Percentiles rank a stretch among this genome's conserved stretches.
Conservation (phyloP, 2,113 vertebrate genomes). For the Alethe diademata region DNA sequence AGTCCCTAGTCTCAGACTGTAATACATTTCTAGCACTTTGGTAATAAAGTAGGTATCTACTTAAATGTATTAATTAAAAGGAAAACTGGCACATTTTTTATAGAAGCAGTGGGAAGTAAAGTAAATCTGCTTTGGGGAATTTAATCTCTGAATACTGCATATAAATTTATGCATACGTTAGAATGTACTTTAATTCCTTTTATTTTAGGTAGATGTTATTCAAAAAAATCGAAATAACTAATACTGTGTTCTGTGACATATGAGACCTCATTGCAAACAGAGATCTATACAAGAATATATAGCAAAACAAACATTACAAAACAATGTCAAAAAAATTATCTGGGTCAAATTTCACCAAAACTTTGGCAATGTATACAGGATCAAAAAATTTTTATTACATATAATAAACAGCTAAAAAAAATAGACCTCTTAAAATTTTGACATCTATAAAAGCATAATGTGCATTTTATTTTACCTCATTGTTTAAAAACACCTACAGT, state of each 20-base stretch:
- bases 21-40: neutral
- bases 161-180: neutral
- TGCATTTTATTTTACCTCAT: neutral
- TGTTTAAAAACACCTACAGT: neutral
- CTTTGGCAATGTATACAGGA: rapidly evolving
- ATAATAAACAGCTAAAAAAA: neutral
- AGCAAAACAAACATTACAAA: neutral
- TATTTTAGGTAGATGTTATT: neutral
- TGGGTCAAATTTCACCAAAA: neutral
- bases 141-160: neutral
- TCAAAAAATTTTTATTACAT: neutral
- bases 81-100: neutral
- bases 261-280: neutral
- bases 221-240: neutral
- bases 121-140: rapidly evolving
- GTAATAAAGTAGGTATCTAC: neutral
- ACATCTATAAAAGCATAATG: neutral
- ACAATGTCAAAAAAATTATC: neutral
- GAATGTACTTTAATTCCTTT: neutral
- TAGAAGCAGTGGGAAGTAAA: rapidly evolving
- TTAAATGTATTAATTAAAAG: neutral
- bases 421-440: neutral
- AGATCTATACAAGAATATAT: neutral
- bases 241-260: neutral
- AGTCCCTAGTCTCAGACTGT: neutral